phyloP scores from a whole-genome alignment of 2,888 invertebrate species.

The Willowsia nigromaculata region DNA sequence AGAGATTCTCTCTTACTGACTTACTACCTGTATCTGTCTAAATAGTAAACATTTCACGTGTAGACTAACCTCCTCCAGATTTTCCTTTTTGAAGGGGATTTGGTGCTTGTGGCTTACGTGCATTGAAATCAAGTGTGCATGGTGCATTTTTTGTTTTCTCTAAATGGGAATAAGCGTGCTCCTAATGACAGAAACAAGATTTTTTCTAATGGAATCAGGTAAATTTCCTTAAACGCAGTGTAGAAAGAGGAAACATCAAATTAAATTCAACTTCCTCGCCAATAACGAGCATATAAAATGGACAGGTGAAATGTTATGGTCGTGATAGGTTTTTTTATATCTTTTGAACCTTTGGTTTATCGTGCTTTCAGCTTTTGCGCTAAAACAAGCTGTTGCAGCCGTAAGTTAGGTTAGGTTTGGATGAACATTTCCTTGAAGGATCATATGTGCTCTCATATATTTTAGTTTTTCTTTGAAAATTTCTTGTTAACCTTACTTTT shows the following conservation, averaged over 20 bases:
- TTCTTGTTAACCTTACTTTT: neutral
- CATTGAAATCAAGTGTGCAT: neutral
- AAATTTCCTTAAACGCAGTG: constrained; percentile 25
- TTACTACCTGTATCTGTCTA: neutral
- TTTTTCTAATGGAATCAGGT: neutral
- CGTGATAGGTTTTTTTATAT: neutral
- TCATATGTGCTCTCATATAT: no score
- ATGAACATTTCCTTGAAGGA: no score
- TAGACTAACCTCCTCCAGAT: constrained; percentile 51
- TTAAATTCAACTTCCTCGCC: constrained; percentile 34
- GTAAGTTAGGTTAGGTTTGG: no score
- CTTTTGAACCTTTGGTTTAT: no score
- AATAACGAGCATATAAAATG: neutral
- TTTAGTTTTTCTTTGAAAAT: neutral
- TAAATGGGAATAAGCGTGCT: constrained; percentile 24
- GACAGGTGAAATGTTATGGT: constrained; percentile 55
- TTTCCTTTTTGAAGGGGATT: neutral
- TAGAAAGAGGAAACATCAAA: constrained; percentile 47
- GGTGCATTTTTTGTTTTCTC: neutral
- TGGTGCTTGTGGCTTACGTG: neutral
- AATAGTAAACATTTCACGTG: constrained; percentile 56
- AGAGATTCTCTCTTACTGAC: neutral
- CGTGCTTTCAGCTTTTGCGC: no score
- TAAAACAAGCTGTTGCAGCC: no score
- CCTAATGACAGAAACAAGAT: constrained; percentile 39